Evolutionary conservation across 2,113 vertebrate genomes (phyloP).

Genomic region (Dasyornis broadbenti): DNA sequence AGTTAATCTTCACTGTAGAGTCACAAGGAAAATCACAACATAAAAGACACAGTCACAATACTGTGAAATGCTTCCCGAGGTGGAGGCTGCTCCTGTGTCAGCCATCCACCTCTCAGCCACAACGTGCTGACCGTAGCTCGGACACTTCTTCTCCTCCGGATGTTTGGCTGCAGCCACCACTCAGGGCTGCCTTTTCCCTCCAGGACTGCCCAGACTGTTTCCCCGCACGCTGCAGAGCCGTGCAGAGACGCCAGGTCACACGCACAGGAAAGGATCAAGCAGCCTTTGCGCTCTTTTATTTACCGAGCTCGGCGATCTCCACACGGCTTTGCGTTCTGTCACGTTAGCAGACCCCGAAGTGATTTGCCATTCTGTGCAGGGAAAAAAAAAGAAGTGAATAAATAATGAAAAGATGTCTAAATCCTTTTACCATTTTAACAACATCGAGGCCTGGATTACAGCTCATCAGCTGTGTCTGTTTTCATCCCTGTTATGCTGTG

Average conservation of each 20-base stretch:
- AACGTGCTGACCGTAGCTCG: not conserved
- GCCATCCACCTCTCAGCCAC: not conserved
- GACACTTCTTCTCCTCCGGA: not conserved
- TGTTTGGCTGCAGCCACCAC: not conserved
- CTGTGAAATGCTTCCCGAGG: not conserved
- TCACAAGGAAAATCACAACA: not conserved
- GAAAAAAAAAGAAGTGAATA: not conserved
- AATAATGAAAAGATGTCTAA: not conserved
- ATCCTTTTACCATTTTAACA: not conserved
- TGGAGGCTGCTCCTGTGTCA: not conserved
- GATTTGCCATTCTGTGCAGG: not conserved
- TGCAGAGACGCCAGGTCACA: not conserved
- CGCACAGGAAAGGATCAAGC: not conserved
- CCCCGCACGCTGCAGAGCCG: rapidly evolving
- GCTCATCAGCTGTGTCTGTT: not conserved
- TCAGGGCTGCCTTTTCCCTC: not conserved
- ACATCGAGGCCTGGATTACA: not conserved
- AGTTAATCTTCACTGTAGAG: not conserved
- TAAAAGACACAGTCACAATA: not conserved
- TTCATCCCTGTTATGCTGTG: not conserved
- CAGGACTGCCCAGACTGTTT: not conserved
- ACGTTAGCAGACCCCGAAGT: not conserved
- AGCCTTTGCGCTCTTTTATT: not conserved
- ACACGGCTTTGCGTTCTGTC: not conserved
- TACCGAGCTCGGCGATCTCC: not conserved